Evolutionary conservation across 53 echinoderm and acorn worm genomes (phyloP).

Genomic region (Antedon mediterranea): DNA sequence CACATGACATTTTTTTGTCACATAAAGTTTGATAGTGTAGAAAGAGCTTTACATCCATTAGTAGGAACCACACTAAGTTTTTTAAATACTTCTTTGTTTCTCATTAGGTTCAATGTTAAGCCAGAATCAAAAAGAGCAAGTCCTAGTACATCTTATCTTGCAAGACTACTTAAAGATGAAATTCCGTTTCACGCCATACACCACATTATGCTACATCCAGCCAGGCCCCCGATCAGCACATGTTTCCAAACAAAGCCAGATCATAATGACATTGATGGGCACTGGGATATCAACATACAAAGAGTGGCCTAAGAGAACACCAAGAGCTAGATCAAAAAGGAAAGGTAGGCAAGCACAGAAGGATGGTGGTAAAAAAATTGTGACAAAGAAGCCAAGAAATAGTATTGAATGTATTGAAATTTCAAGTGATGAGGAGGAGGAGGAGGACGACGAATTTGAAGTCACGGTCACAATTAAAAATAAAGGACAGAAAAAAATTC

Average conservation of each 20-base stretch:
- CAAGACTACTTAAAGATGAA: constrained; percentile 75
- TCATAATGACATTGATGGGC: not conserved
- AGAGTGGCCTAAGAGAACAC: not conserved
- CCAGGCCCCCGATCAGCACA: constrained; percentile 50
- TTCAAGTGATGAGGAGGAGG: not conserved
- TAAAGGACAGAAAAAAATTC: too few relatives aligned
- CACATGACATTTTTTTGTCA: too few relatives aligned
- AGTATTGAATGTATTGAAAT: not conserved
- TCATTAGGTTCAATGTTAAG: not conserved
- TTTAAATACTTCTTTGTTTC: not conserved
- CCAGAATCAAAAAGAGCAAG: constrained; percentile 15
- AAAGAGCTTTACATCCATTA: too few relatives aligned
- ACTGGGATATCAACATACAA: not conserved
- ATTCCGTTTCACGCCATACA: constrained; percentile 94
- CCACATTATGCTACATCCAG: constrained; percentile 78
- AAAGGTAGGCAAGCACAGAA: not conserved
- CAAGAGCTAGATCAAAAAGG: not conserved
- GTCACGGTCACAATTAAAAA: not conserved
- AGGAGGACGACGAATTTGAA: not conserved
- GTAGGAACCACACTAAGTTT: too few relatives aligned
- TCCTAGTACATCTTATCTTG: constrained; percentile 56
- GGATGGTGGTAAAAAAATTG: too few relatives aligned
- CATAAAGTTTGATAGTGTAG: too few relatives aligned
- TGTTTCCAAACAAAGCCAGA: not conserved
- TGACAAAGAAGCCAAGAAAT: not conserved